Percentiles rank a stretch among this genome's conserved stretches.
phyloP scores from a whole-genome alignment of 2,797 vertebrate species.

The Cetoscarus ocellatus region DNA sequence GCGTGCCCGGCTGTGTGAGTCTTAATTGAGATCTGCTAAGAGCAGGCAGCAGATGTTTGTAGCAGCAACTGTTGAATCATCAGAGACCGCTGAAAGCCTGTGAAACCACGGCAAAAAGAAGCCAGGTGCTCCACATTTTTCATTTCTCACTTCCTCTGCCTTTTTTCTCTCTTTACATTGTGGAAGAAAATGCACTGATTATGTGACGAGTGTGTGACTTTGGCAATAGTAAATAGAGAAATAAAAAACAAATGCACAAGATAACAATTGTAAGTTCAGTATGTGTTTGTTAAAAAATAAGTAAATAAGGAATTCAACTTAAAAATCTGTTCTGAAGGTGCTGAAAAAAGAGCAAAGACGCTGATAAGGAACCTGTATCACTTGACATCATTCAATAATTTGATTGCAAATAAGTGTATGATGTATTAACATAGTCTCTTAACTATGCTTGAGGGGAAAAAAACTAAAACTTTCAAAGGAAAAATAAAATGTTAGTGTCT shows the following conservation, averaged over 20 bases:
- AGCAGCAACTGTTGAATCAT: slow-evolving; percentile 87
- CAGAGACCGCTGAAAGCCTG: slow-evolving; percentile 80
- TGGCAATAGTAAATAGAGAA: slow-evolving; percentile 9
- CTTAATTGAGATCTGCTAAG: slow-evolving; percentile 88
- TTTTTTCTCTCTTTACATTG: slow-evolving; percentile 56
- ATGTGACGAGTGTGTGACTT: slow-evolving; percentile 25
- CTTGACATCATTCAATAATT: too few species aligned
- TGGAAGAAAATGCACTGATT: slow-evolving; percentile 26
- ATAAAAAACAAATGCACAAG: slow-evolving; percentile 24
- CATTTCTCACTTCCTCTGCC: slow-evolving; percentile 47
- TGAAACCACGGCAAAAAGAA: slow-evolving; percentile 77
- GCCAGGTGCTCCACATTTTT: slow-evolving; percentile 81
- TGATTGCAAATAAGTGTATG: too few species aligned
- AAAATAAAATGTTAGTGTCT: too few species aligned
- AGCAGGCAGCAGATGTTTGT: slow-evolving; percentile 87
- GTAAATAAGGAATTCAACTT: too few species aligned
- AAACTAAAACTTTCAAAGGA: too few species aligned
- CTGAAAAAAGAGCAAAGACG: too few species aligned
- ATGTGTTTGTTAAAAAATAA: too few species aligned
- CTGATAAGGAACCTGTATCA: too few species aligned
- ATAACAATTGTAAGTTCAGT: slow-evolving; percentile 42
- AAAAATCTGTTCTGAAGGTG: too few species aligned
- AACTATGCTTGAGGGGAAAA: too few species aligned
- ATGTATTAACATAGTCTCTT: too few species aligned
- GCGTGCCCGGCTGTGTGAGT: slow-evolving; percentile 62